phyloP scores from a whole-genome alignment of 2,113 vertebrate species.

The Apodemus sylvaticus region DNA sequence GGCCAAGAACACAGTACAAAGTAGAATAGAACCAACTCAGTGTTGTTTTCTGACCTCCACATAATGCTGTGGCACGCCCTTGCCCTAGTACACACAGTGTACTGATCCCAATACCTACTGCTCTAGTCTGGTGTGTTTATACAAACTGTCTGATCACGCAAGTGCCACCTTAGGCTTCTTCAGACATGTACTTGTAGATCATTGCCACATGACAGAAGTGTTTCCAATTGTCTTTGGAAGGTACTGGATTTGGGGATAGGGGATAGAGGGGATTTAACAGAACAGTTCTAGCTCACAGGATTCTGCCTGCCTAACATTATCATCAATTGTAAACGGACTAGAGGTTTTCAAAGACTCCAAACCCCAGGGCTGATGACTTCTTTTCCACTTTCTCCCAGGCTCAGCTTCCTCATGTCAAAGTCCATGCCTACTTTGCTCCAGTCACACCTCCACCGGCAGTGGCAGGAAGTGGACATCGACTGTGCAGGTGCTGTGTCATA shows the following conservation, averaged over 20 bases:
- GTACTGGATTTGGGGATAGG: no score
- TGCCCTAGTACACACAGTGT: not conserved
- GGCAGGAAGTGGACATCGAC: slow-evolving; percentile 91
- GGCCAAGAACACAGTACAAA: not conserved
- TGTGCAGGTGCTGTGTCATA: slow-evolving; percentile 95
- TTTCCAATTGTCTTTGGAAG: not conserved
- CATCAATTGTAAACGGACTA: not conserved
- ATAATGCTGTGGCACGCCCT: not conserved
- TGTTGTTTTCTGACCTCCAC: not conserved
- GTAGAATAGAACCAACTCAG: not conserved
- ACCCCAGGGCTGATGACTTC: not conserved
- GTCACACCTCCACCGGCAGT: slow-evolving; percentile 93
- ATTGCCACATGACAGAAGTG: not conserved
- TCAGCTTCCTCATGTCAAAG: slow-evolving; percentile 94
- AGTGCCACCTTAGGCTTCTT: not conserved
- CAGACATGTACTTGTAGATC: not conserved
- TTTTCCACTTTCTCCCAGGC: slow-evolving; percentile 83
- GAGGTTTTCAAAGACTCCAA: not conserved
- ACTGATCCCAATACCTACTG: not conserved
- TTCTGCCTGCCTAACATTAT: not conserved
- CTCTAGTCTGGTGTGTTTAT: not conserved
- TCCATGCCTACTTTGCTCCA: slow-evolving; percentile 95
- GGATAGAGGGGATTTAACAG: not conserved
- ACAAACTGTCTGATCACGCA: not conserved
- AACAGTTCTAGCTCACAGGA: not conserved